phyloP scores from a whole-genome alignment of 2,113 vertebrate genomes.

The Seriola dumerili region DNA sequence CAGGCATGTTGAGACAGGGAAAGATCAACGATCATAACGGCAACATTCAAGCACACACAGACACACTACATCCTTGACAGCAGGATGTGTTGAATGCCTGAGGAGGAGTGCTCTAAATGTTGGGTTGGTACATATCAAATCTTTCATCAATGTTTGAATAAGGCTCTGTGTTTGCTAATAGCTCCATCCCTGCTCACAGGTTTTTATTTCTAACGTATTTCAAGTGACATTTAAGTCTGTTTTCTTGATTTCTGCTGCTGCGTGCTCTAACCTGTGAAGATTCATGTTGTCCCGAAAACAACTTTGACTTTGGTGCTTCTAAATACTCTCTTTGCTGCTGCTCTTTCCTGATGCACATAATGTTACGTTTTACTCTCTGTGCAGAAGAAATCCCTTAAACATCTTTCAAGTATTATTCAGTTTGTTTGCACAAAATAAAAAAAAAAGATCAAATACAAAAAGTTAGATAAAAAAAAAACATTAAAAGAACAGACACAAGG shows the following conservation, averaged over 20 bases:
- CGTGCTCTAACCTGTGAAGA: background rate
- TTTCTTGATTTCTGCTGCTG: background rate
- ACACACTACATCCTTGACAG: constrained; percentile 75
- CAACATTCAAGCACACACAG: constrained; percentile 16
- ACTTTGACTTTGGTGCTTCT: background rate
- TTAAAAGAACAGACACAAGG: background rate
- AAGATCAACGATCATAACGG: constrained; percentile 31
- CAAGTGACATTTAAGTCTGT: background rate
- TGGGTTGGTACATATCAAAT: constrained; percentile 25
- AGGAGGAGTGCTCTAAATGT: constrained; percentile 52
- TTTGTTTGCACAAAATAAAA: background rate
- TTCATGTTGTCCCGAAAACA: background rate
- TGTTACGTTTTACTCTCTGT: background rate
- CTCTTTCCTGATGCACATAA: background rate
- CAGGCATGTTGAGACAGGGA: constrained; percentile 64
- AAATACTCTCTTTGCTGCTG: background rate
- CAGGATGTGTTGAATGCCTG: constrained; percentile 73
- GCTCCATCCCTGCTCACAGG: background rate
- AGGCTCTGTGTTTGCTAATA: constrained; percentile 32
- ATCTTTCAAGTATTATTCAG: background rate
- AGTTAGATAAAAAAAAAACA: background rate
- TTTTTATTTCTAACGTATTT: constrained; percentile 15
- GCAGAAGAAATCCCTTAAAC: background rate
- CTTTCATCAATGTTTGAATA: constrained; percentile 69
- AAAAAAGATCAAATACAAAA: background rate